Base-by-base conservation (phyloP, 2,888 invertebrate species). In the Scelioninae gen. 2 region DNA sequence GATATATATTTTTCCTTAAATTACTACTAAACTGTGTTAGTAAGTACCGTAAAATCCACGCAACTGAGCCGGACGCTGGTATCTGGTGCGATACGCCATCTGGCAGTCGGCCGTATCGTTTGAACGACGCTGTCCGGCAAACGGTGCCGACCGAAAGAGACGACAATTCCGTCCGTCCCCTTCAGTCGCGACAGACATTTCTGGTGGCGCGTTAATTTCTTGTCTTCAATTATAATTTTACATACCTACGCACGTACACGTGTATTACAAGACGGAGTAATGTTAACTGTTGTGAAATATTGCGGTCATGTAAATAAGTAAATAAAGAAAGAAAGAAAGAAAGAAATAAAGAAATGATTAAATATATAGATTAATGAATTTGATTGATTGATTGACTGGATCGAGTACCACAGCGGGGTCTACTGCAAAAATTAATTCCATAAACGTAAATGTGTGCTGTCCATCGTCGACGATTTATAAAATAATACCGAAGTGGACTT, bases 271-370 rank as follows among this genome's bases (percentile, higher is more conserved):
- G 22, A 60, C 9, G 46, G 52, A 52, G 16, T 35, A 22, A 43
- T 53, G 53, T 63, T 67, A 57, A 73, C 60, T 69, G 64, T 73
- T 58, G 73, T 73, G 58, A 52, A 64, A 64, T 69, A 69, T 37
- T 60, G 69, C 69, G 60, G 57, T 64, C 2, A 37, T 74, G 74
- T 74, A 74, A 37, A 74, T 73, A 67, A 10, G 46, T 11, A 37
- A 13, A 37, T 37, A 13, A 39, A 37, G 6, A 11, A 16, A 53
- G 33, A 48, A 25, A 55, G 4, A 31, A 50, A 45, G 6, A 11
- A 15, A 52, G 37, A 55, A 19, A 53, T 10, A 25, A 48, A 48
- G 7, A 48, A 31, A 31, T 13, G 22, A 48, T 31, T 48, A 13
- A 31, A 35, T 37, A 22, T 22, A 37, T 53, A 3, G 22, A 41